Base-by-base conservation (phyloP, 2,888 invertebrate genomes). In the Ypsolopha scabrella region DNA sequence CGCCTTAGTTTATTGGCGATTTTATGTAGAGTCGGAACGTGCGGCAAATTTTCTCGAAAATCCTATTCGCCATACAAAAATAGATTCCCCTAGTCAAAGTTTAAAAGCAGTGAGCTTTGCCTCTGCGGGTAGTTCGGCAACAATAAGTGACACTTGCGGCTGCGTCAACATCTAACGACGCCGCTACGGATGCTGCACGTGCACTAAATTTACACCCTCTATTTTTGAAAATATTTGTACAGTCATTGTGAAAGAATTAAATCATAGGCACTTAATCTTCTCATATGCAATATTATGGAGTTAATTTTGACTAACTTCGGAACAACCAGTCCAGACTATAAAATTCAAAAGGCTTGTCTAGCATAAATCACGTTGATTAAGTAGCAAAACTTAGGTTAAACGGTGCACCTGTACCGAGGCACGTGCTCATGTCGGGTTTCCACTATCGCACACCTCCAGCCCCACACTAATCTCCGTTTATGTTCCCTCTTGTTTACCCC, bases 371-470 rank as follows among this genome's bases (percentile, higher is more conserved):
- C 11, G 10, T 11, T 6, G 39, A 39, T 39, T 11, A 10, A 39
- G 39, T 39, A 43, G 14, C 24, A 24, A 24, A 24, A 24, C 13
- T 14, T 8, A 43, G 13, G 14, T 14, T 45, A 45, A 45, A 47
- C 47, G 36, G 35, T 37, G 37, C 68, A 65, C 58, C 65, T 70
- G 64, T 68, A 66, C 60, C 59, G 57, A 56, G 57, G 77, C 68
- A 67, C 81, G 81, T 82, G 81, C 81, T 79, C 58, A 78, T 75
- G 73, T 66, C 67, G 64, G 61, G 64, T 70, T 80, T 75, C 57
- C 69, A 68, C 70, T 80, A 82, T 82, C 80, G 70, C 73, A 59
- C 62, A 67, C 68, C 68, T 68, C 67, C 80, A 79, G 77, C 65
- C 68, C 61, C 43, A 48, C 48, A 39, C 52, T 50, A 48, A 54